These are phyloP conservation scores for Mayetiola destructor DNA, from an alignment of 2,888 invertebrate species.

Conservation along the genomic window DNA sequence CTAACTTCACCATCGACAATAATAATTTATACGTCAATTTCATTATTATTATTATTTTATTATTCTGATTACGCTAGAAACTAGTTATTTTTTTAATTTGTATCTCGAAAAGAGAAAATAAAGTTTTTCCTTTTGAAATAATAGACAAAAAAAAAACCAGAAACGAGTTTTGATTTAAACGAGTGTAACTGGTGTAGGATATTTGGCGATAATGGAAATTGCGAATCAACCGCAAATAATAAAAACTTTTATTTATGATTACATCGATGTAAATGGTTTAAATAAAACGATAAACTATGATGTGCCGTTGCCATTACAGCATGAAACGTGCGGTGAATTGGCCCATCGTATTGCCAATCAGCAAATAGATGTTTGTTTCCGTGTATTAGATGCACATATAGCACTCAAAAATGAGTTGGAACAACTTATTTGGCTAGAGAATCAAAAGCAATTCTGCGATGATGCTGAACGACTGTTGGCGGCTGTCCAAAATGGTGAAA, in stretches of 20 bases:
- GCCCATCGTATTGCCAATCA: constrained; percentile 23
- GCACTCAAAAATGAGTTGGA: constrained; percentile 31
- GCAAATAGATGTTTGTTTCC: constrained; percentile 31
- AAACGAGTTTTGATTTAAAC: too few species aligned
- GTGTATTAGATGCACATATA: constrained; percentile 27
- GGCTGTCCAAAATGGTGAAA: constrained; percentile 44
- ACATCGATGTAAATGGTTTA: background rate
- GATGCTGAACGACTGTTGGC: constrained; percentile 46
- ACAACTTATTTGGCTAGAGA: constrained; percentile 49
- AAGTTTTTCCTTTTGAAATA: too few species aligned
- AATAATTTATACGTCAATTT: too few species aligned
- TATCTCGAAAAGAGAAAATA: too few species aligned
- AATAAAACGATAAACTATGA: constrained; percentile 18
- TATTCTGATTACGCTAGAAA: too few species aligned
- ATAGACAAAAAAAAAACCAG: too few species aligned
- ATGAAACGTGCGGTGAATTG: constrained; percentile 26
- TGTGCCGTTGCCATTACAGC: constrained; percentile 26
- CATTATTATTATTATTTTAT: too few species aligned
- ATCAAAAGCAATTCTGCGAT: constrained; percentile 51
- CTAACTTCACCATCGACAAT: too few species aligned
- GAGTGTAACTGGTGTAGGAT: too few species aligned
- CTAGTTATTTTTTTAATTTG: too few species aligned
- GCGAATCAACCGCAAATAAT: background rate
- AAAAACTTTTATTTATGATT: background rate
- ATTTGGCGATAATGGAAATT: background rate